Percentiles rank a stretch among this genome's conserved stretches.
Evolutionary conservation across 2,797 vertebrate species (phyloP).

Genomic region (Syngnathus acus): DNA sequence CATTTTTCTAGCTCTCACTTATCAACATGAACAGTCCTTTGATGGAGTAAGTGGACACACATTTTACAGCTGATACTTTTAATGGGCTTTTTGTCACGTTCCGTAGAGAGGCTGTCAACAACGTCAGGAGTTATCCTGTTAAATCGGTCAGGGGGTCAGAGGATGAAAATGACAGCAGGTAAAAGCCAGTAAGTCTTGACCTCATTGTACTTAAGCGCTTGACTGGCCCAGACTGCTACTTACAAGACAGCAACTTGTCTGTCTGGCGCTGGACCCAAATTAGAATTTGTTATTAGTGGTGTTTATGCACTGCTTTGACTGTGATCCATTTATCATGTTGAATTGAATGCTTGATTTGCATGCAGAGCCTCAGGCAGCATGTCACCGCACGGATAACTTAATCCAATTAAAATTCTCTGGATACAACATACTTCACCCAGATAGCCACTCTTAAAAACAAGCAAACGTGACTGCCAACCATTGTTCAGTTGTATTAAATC

Average conservation of each 20-base stretch:
- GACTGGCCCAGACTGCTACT: not conserved
- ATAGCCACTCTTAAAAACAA: not conserved
- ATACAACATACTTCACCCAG: not conserved
- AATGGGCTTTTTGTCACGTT: too few relatives aligned
- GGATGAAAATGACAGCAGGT: not conserved
- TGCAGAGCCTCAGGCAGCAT: not conserved
- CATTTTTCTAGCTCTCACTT: conserved; percentile 3
- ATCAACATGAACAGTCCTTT: too few relatives aligned
- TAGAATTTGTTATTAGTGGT: not conserved
- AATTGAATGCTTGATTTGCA: not conserved
- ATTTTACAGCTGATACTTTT: too few relatives aligned
- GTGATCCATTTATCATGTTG: not conserved
- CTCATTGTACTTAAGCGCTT: not conserved
- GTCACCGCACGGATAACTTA: not conserved
- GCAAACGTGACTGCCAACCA: not conserved
- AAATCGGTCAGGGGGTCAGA: not conserved
- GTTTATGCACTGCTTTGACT: not conserved
- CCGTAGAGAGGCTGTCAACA: not conserved
- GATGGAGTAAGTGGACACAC: too few relatives aligned
- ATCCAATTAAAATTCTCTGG: not conserved
- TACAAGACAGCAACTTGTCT: not conserved
- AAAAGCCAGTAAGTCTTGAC: not conserved
- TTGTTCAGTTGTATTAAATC: not conserved
- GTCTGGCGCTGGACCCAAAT: not conserved
- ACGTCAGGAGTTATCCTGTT: not conserved